Conservation (phyloP, 2,113 vertebrate genomes). For the Columba livia region DNA sequence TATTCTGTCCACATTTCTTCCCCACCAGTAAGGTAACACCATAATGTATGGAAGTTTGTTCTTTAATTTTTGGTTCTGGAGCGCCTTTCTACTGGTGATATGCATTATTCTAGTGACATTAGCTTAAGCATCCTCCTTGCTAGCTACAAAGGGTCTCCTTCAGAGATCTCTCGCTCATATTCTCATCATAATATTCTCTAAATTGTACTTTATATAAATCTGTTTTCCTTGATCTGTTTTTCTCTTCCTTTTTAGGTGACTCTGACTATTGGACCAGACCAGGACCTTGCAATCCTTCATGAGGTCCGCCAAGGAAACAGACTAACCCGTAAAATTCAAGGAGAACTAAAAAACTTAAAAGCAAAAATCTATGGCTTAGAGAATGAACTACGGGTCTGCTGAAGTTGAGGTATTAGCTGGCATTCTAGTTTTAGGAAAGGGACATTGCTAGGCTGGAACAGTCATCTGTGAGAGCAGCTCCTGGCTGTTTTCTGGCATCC, state of each 20-base stretch:
- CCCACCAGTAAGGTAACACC: not conserved
- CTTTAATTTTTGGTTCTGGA: not conserved
- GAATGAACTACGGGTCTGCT: slow-evolving; percentile 86
- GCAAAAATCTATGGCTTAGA: slow-evolving; percentile 90
- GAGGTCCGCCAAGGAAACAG: slow-evolving; percentile 87
- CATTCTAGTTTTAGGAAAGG: not conserved
- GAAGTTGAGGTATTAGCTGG: slow-evolving; percentile 34
- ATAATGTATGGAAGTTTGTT: not conserved
- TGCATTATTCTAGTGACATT: not conserved
- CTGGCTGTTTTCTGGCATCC: not conserved
- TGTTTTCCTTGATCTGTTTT: not conserved
- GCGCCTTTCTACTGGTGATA: not conserved
- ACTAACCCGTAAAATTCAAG: slow-evolving; percentile 87
- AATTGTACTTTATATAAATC: not conserved
- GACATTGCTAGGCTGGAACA: not conserved
- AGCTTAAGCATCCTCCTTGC: not conserved
- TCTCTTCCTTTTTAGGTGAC: slow-evolving; percentile 76
- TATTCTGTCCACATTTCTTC: not conserved
- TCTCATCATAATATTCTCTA: not conserved
- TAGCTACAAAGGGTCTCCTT: not conserved
- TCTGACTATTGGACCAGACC: slow-evolving; percentile 80
- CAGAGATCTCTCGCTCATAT: not conserved
- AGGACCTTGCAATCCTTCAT: slow-evolving; percentile 88
- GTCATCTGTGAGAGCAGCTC: not conserved
- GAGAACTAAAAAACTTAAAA: slow-evolving; percentile 87